phyloP scores from a whole-genome alignment of 64 coral and sea anemone species.

The Acropora tenuis region DNA sequence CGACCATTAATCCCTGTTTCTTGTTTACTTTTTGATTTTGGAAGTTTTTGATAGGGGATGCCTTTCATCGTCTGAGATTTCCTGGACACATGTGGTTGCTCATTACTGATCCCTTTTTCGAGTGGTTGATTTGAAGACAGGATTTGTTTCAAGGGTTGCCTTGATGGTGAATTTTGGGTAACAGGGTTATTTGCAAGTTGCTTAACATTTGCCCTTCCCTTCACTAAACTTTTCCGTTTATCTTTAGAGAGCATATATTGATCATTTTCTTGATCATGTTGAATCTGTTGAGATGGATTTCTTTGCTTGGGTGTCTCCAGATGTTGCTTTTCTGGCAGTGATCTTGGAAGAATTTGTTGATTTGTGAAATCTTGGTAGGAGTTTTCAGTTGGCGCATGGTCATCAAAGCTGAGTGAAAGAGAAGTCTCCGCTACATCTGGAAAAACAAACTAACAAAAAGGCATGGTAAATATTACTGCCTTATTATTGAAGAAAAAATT shows the following conservation, averaged over 20 bases:
- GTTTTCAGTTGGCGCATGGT: neutral
- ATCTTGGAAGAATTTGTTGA: conserved; percentile 33
- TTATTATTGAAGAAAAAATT: neutral
- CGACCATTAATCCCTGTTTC: neutral
- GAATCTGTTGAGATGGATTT: neutral
- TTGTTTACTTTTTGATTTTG: neutral
- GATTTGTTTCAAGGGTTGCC: conserved; percentile 59
- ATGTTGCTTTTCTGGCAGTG: neutral
- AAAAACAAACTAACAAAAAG: conserved; percentile 10
- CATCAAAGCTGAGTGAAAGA: conserved; percentile 78
- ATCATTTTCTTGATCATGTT: conserved; percentile 58
- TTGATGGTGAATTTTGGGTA: conserved; percentile 25
- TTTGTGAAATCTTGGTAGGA: neutral
- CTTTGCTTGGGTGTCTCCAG: neutral
- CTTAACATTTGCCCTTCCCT: neutral
- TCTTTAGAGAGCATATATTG: neutral
- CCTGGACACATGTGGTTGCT: neutral
- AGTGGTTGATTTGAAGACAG: conserved; percentile 1
- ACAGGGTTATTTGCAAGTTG: neutral
- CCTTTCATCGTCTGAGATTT: neutral
- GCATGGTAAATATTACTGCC: neutral
- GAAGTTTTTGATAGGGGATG: neutral
- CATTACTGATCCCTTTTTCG: neutral
- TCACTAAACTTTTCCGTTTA: neutral
- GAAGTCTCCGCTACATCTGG: conserved; percentile 55